A percentile compares a stretch with the other conserved stretches of the same genome.
These are phyloP conservation scores for Protophormia terraenovae DNA, from an alignment of 2,888 invertebrate genomes.

Conservation along the genomic window DNA sequence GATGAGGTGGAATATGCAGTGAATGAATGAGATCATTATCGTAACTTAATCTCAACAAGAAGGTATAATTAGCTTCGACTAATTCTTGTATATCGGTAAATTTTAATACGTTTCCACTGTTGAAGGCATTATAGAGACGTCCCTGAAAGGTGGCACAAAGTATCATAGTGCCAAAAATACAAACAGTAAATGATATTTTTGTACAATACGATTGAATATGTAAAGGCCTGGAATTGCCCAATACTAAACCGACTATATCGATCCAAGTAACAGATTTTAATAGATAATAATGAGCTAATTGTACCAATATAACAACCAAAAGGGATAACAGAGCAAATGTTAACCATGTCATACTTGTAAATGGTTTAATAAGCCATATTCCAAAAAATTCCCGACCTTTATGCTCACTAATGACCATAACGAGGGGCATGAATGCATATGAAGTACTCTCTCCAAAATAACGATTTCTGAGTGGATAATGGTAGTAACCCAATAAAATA, in stretches of 20 bases:
- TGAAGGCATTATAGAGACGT: conserved; percentile 53
- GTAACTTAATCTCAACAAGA: conserved; percentile 14
- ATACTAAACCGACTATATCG: conserved; percentile 48
- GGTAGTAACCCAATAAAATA: conserved; percentile 54
- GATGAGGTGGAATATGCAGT: conserved; percentile 35
- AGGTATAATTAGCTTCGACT: conserved; percentile 43
- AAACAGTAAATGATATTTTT: not conserved
- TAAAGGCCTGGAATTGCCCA: conserved; percentile 29
- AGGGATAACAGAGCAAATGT: not conserved
- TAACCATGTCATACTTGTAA: conserved; percentile 6
- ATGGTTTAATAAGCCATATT: conserved; percentile 46
- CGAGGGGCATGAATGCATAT: conserved; percentile 42
- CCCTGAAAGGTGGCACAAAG: conserved; percentile 45
- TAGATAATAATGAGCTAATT: not conserved
- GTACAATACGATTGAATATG: not conserved
- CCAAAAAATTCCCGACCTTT: not conserved
- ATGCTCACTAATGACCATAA: conserved; percentile 25
- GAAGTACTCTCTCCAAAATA: conserved; percentile 26
- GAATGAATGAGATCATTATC: conserved; percentile 15
- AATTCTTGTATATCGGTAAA: conserved; percentile 4
- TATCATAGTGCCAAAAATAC: conserved; percentile 44
- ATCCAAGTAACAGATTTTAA: conserved; percentile 34
- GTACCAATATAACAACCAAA: not conserved
- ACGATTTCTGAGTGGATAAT: conserved; percentile 1
- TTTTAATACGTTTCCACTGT: not conserved